Base-by-base conservation (phyloP, 1,140 invertebrate genomes). In the Gryllus bimaculatus region DNA sequence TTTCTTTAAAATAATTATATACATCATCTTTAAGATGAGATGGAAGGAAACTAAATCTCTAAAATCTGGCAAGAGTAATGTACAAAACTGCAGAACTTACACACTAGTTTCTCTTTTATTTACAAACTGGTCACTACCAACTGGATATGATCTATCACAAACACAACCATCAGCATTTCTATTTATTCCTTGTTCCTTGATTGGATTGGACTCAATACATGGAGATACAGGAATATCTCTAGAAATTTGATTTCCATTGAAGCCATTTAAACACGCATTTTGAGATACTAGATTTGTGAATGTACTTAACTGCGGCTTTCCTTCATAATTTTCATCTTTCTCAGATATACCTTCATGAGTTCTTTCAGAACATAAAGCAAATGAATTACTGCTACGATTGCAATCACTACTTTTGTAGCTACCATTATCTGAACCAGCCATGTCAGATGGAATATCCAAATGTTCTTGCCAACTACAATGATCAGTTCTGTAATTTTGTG, bases 81-180 rank as follows among this genome's bases (percentile, higher is more conserved):
- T 66, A 66, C 18, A 66, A 66, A 66, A 10, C 54, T 66, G 54
- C 54, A 66, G 54, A 66, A 75, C 20, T 75, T 47, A 75, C 10
- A 75, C 74, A 75, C 74, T 75, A 13, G 74, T 75, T 75, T 75
- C 74, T 75, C 47, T 75, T 47, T 75, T 75, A 75, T 75, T 75
- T 21, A 75, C 74, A 75, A 75, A 26, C 74, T 66, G 54, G 54
- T 66, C 54, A 66, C 54, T 66, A 66, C 18, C 54, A 13, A 66
- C 54, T 13, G 54, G 54, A 66, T 18, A 10, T 18, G 54, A 66
- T 18, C 54, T 66, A 66, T 66, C 54, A 66, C 54, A 66, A 13
- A 66, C 54, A 66, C 54, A 66, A 66, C 54, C 54, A 66, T 66
- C 54, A 18, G 54, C 54, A 66, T 66, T 66, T 66, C 54, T 66